A percentile compares a stretch with the other conserved stretches of the same genome.
Evolutionary conservation across 2,888 invertebrate genomes (phyloP).

Genomic region (Poecilobothrus nobilitatus): DNA sequence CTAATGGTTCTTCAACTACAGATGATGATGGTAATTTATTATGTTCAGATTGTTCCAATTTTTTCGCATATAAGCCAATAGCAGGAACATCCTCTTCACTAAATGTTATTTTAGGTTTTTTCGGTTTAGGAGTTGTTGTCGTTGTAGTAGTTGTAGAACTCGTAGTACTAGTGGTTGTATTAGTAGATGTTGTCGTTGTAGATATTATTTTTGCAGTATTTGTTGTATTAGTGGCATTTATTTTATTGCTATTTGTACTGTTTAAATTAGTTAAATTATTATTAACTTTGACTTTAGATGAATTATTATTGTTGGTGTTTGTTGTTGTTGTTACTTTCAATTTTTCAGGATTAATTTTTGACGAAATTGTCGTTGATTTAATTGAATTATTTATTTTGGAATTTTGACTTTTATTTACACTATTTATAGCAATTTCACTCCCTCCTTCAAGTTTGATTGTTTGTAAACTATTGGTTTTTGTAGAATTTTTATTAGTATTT

Average conservation of each 20-base stretch:
- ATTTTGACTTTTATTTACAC: neutral
- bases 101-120: conserved; percentile 48
- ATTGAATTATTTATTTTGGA: conserved; percentile 1
- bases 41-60: neutral
- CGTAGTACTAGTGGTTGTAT: conserved; percentile 28
- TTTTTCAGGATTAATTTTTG: neutral
- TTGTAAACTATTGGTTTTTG: neutral
- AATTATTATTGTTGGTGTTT: neutral
- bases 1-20: conserved; percentile 19
- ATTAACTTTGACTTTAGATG: neutral
- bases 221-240: neutral
- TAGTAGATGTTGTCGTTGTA: conserved; percentile 24
- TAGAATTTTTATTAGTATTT: neutral
- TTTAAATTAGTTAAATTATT: neutral
- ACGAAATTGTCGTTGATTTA: neutral
- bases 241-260: neutral
- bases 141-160: conserved; percentile 33
- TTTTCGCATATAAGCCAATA: conserved; percentile 24
- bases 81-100: conserved; percentile 41
- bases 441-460: neutral
- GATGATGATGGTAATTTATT: neutral
- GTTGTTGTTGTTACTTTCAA: too few species aligned
- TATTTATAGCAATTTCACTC: neutral
- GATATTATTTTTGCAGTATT: neutral
- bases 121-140: conserved; percentile 40